Conservation (phyloP, 2,797 vertebrate species). For the Platyrinchus mystaceus region DNA sequence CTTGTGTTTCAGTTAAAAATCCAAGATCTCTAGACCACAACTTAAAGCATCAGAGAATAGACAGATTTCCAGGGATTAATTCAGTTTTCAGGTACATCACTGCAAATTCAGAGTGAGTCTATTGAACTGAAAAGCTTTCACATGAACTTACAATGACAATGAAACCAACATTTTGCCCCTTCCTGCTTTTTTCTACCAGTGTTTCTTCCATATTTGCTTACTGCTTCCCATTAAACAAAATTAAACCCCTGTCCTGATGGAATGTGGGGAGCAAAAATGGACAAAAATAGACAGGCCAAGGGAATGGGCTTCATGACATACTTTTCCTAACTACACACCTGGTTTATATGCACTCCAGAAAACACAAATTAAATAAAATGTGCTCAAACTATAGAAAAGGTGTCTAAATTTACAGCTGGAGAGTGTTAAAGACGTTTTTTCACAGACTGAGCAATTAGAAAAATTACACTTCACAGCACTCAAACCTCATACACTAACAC, state of each 20-base stretch:
- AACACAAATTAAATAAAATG: conserved; percentile 1
- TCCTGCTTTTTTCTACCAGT: not conserved
- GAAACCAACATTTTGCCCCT: not conserved
- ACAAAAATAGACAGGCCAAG: not conserved
- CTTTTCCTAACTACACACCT: not conserved
- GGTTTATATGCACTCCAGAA: not conserved
- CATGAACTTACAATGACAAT: not conserved
- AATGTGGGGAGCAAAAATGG: not conserved
- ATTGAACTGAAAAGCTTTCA: not conserved
- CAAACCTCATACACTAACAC: conserved; percentile 19
- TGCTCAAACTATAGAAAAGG: conserved; percentile 11
- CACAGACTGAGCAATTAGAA: conserved; percentile 48
- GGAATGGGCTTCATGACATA: not conserved
- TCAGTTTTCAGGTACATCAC: not conserved
- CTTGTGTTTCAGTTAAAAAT: conserved; percentile 45
- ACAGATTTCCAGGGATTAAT: conserved; percentile 11
- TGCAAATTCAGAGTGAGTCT: not conserved
- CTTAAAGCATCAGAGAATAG: not conserved
- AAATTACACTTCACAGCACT: conserved; percentile 51
- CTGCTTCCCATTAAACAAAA: not conserved
- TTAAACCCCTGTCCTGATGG: not conserved
- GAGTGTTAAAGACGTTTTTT: conserved; percentile 50
- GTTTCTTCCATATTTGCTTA: not conserved
- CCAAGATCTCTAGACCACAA: conserved; percentile 16
- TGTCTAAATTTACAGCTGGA: conserved; percentile 43